Percentiles rank a stretch among this genome's conserved stretches.
Conservation (phyloP, 1,140 invertebrate species). For the Trialeurodes vaporariorum region DNA sequence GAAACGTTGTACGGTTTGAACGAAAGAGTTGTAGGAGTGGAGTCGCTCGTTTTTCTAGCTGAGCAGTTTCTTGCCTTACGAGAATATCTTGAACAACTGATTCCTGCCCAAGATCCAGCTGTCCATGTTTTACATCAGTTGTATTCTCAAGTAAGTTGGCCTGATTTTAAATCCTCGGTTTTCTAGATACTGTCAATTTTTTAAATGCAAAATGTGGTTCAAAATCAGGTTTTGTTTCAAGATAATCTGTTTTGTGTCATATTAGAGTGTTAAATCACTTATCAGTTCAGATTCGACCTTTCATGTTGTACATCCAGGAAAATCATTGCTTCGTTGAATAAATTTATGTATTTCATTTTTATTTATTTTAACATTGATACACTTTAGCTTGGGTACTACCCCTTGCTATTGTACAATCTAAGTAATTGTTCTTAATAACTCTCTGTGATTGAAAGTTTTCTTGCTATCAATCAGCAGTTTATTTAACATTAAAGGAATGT, state of each 20-base stretch:
- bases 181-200: background rate
- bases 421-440: no score
- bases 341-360: no score
- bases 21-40: conserved; percentile 79
- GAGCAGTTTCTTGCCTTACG: conserved; percentile 75
- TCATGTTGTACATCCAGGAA: no score
- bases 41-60: conserved; percentile 81
- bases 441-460: no score
- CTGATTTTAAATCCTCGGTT: background rate
- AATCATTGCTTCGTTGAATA: no score
- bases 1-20: conserved; percentile 66
- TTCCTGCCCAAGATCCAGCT: conserved; percentile 44
- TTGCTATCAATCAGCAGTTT: no score
- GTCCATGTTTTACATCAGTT: conserved; percentile 58
- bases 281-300: background rate
- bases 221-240: conserved; percentile 5
- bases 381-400: no score
- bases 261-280: background rate
- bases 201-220: no score
- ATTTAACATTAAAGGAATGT: no score
- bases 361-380: no score
- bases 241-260: background rate
- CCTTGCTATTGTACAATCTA: no score
- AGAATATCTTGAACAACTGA: conserved; percentile 64
- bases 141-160: conserved; percentile 33